Base-by-base conservation (phyloP, 2,113 vertebrate species). In the Oncorhynchus keta region DNA sequence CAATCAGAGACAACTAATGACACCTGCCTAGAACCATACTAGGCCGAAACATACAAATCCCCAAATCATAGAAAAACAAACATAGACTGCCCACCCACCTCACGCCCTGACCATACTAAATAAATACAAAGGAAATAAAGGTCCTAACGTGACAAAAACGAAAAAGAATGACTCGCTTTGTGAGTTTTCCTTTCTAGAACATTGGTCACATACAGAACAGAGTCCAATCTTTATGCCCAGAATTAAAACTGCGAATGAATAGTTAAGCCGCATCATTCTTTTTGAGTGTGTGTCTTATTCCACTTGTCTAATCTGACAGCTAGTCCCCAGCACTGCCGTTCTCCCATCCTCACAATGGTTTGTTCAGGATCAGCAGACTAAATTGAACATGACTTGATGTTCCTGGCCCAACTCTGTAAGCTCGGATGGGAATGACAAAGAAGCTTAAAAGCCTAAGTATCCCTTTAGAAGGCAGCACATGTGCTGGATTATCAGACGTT, bases 191-290 rank as follows among this genome's bases (percentile, higher is more conserved):
- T 62, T 11, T 62, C 8, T n/a, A 22, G 59, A n/a, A 62, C n/a
- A 7, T 8, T 22, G n/a, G 4, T 62, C 59, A 62, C 59, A 30
- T 75, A 8, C 20, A 64, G 39, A 74, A 76, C 8, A 11, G 39
- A 61, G 76, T 74, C 69, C 39, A 45, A 45, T 45, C 39, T 11
- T 45, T 45, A 45, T 45, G 8, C 8, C 70, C 83, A 45, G 77
- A 86, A 87, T 89, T 87, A 85, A 86, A 85, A 82, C 1, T 28
- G 86, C 81, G 83, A 80, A 88, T 83, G 76, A 76, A 72, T 24
- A 70, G 79, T 83, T 83, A 70, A 85, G 88, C 85, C 76, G 73
- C 78, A 86, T 87, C 68, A 86, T 74, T 68, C 28, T 69, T 72
- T 49, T 72, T 62, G 66, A 74, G 65, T 57, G 51, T 75, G 82